Evolutionary conservation across 2,888 invertebrate genomes (phyloP).

Genomic region (Diachrysia chrysitis): DNA sequence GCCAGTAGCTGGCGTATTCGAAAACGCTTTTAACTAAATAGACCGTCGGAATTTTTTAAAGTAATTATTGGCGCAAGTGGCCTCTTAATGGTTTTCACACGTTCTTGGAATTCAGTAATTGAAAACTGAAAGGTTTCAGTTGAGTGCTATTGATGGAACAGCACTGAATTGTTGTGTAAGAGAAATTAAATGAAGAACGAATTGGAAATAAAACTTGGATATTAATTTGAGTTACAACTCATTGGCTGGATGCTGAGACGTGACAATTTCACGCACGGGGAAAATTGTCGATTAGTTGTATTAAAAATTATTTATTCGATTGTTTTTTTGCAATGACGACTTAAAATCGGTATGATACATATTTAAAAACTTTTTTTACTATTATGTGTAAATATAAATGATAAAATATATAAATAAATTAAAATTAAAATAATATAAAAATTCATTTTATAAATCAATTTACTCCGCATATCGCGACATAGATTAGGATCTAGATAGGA

Average conservation of each 20-base stretch:
- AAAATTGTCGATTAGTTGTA: no score
- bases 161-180: conserved; percentile 15
- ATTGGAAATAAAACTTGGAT: not conserved
- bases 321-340: no score
- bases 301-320: no score
- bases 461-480: no score
- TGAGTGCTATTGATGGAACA: conserved; percentile 29
- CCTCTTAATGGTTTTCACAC: conserved; percentile 52
- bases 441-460: no score
- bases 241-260: not conserved
- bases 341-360: no score
- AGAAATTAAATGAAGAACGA: not conserved
- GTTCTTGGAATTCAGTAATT: conserved; percentile 45
- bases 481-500: no score
- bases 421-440: no score
- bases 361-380: no score
- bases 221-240: not conserved
- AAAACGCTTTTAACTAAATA: conserved; percentile 71
- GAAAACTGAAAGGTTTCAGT: conserved; percentile 35
- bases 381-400: no score
- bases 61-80: conserved; percentile 59
- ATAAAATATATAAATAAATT: no score
- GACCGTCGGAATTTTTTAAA: conserved; percentile 61
- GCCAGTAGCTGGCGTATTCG: conserved; percentile 59
- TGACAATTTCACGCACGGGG: not conserved